These are phyloP conservation scores for Scytalopus superciliaris DNA, from an alignment of 2,113 vertebrate species.

Conservation along the genomic window DNA sequence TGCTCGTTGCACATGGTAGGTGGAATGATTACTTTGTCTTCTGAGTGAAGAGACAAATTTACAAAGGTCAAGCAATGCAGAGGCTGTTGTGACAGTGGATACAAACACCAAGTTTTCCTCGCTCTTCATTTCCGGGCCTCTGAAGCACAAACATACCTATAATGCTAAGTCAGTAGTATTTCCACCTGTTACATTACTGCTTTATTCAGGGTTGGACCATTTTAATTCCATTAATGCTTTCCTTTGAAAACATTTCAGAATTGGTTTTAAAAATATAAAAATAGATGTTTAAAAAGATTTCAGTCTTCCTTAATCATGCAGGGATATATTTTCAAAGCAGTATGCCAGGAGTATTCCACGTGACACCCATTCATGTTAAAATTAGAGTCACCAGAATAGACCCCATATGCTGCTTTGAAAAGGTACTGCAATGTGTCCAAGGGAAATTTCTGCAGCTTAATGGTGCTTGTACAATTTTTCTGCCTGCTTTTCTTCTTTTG, in stretches of 20 bases:
- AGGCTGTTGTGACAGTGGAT: not conserved
- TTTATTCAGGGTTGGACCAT: not conserved
- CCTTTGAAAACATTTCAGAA: slow-evolving; percentile 16
- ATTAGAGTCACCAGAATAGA: slow-evolving; percentile 70
- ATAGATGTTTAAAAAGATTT: slow-evolving; percentile 13
- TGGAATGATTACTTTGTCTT: not conserved
- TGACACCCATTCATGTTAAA: slow-evolving; percentile 71
- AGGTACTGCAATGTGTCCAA: slow-evolving; percentile 52
- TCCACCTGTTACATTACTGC: not conserved
- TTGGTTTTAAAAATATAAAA: not conserved
- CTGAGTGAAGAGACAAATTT: not conserved
- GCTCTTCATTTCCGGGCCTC: not conserved
- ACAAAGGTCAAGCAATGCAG: not conserved
- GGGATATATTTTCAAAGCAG: slow-evolving; percentile 60
- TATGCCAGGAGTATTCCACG: slow-evolving; percentile 51
- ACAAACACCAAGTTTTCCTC: not conserved
- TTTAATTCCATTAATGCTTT: slow-evolving; percentile 24
- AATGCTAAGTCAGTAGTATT: not conserved
- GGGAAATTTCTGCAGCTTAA: slow-evolving; percentile 43
- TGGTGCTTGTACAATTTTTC: slow-evolving; percentile 4
- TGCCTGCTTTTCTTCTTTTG: slow-evolving; percentile 7
- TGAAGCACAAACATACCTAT: not conserved
- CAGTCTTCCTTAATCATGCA: slow-evolving; percentile 43
- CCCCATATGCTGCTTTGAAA: slow-evolving; percentile 66
- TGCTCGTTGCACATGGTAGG: not conserved